Conservation (phyloP, 92 coral and sea anemone genomes). For the Parazoanthus atlanticus region DNA sequence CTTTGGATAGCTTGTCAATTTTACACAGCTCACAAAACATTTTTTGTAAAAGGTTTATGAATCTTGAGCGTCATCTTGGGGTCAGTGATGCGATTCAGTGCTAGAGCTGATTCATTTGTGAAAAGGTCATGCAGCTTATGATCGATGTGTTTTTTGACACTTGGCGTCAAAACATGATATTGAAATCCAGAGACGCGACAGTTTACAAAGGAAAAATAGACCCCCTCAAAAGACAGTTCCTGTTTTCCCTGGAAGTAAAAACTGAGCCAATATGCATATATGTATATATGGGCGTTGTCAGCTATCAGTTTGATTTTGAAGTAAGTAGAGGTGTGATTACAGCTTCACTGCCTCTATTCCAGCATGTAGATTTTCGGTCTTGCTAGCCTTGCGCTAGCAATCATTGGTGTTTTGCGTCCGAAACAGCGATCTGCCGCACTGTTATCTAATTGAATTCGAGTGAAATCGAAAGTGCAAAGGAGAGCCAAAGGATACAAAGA, state of each 20-base stretch:
- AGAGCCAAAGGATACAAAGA: not conserved
- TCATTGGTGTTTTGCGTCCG: not conserved
- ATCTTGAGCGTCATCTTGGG: not conserved
- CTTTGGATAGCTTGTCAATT: conserved; percentile 16
- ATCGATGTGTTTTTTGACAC: not conserved
- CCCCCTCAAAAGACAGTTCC: not conserved
- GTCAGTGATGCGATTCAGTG: not conserved
- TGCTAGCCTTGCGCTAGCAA: not conserved
- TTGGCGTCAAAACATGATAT: too few species aligned
- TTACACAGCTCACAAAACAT: conserved; percentile 23
- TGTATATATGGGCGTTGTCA: conserved; percentile 11
- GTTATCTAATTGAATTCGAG: not conserved
- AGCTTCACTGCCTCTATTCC: not conserved
- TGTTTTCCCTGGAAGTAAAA: conserved; percentile 1
- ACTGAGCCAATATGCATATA: not conserved
- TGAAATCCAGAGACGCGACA: not conserved
- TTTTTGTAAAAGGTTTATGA: not conserved
- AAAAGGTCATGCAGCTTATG: not conserved
- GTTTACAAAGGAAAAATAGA: not conserved
- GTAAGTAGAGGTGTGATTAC: not conserved
- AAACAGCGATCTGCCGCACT: not conserved
- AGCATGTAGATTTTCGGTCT: not conserved
- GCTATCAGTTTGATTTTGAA: not conserved
- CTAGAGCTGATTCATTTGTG: not conserved
- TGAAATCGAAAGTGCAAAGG: too few species aligned